Conservation (phyloP, 35 echinoderm and acorn worm genomes). For the Lytechinus pictus region DNA sequence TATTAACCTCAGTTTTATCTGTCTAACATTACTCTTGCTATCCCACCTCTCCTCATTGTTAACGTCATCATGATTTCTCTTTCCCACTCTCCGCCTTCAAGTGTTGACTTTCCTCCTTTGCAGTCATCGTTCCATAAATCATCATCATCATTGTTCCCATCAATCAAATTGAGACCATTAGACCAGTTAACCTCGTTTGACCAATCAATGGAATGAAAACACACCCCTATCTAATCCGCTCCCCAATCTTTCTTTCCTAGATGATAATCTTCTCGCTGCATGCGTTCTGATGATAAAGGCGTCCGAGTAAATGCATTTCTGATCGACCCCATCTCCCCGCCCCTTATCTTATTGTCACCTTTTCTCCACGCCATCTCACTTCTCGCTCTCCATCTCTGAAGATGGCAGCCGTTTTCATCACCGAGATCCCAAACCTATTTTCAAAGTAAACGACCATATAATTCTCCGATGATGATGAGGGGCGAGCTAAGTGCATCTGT, state of each 20-base stretch:
- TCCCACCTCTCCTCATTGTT: not conserved
- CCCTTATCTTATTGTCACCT: slow-evolving; percentile 29
- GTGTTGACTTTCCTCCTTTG: not conserved
- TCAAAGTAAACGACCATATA: slow-evolving; percentile 54
- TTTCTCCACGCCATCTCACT: slow-evolving; percentile 33
- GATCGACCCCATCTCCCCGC: not conserved
- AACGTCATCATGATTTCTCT: not conserved
- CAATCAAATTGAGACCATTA: not conserved
- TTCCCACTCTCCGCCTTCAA: not conserved
- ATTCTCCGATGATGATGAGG: slow-evolving; percentile 36
- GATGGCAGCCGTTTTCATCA: slow-evolving; percentile 44
- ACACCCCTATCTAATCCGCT: not conserved
- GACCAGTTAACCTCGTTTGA: not conserved
- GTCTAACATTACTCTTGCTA: not conserved
- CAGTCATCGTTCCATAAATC: not conserved
- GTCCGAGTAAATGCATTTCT: not conserved
- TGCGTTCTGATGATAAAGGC: not conserved
- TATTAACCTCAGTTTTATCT: not conserved
- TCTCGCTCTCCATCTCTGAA: slow-evolving; percentile 17
- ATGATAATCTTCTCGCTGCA: slow-evolving; percentile 3
- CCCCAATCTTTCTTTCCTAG: not conserved
- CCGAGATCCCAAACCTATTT: slow-evolving; percentile 49
- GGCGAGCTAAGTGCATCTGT: slow-evolving; percentile 48
- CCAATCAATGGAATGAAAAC: not conserved
- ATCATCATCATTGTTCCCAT: not conserved